Percentiles rank a stretch among this genome's conserved stretches.
phyloP scores from a whole-genome alignment of 2,888 invertebrate genomes.

The Ditylenchus weischeri region DNA sequence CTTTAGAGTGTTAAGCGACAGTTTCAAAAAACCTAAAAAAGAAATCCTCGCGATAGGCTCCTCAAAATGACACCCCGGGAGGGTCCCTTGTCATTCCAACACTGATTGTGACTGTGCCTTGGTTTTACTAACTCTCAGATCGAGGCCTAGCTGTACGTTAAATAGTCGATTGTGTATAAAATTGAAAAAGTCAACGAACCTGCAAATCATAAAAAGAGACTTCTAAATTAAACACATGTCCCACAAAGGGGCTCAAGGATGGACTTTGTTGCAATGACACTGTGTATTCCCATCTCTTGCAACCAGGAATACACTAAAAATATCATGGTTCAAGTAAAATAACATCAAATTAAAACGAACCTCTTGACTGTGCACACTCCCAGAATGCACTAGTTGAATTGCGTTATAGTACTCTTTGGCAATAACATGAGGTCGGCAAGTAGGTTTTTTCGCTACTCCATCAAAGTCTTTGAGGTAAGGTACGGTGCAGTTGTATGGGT shows the following conservation, averaged over 20 bases:
- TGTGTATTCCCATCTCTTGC: conserved; percentile 53
- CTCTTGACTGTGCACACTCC: conserved; percentile 44
- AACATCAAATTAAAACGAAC: conserved; percentile 19
- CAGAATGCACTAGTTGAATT: conserved; percentile 52
- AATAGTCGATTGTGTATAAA: too few species aligned
- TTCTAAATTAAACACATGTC: conserved; percentile 51
- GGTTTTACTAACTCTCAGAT: too few species aligned
- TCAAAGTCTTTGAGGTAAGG: conserved; percentile 36
- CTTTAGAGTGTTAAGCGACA: too few species aligned
- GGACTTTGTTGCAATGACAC: conserved; percentile 27
- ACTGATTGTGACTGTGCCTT: too few species aligned
- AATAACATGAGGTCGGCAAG: conserved; percentile 43
- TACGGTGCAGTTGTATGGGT: conserved; percentile 53
- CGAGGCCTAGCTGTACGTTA: too few species aligned
- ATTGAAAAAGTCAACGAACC: conserved; percentile 27
- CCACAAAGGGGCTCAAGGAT: conserved; percentile 36
- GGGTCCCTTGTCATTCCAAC: too few species aligned
- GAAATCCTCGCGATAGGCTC: too few species aligned
- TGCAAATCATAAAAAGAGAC: conserved; percentile 53
- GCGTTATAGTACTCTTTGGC: conserved; percentile 45
- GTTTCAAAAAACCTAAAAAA: too few species aligned
- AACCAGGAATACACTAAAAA: conserved; percentile 43
- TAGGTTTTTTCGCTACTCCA: conserved; percentile 17
- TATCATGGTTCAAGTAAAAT: too few species aligned
- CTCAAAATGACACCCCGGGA: too few species aligned